phyloP scores from a whole-genome alignment of 1,140 invertebrate species.

The Megalopta genalis region DNA sequence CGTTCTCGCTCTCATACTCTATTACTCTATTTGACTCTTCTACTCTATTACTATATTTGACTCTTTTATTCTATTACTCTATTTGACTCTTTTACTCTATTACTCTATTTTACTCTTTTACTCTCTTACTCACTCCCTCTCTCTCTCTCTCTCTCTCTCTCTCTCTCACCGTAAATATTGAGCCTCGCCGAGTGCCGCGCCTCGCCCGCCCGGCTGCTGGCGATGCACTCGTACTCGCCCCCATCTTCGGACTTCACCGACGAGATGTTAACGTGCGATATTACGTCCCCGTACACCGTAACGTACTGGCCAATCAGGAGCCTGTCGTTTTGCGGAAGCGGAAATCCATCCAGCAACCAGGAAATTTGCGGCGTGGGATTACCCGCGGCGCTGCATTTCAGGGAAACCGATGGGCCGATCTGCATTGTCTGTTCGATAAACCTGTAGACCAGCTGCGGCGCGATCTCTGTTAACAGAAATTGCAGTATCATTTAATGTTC shows the following conservation, averaged over 20 bases:
- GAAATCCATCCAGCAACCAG: constrained; percentile 82
- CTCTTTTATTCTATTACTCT: too few species aligned
- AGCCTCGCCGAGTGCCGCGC: constrained; percentile 83
- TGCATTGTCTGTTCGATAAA: constrained; percentile 83
- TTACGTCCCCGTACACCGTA: constrained; percentile 85
- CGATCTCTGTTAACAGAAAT: constrained; percentile 80
- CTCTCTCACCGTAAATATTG: constrained; percentile 84
- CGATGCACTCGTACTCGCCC: constrained; percentile 86
- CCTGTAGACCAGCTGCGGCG: constrained; percentile 81
- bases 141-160: neutral
- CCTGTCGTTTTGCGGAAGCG: constrained; percentile 82
- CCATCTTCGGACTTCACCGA: constrained; percentile 86
- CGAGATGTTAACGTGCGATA: constrained; percentile 88
- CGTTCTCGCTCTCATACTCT: too few species aligned
- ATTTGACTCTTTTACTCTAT: too few species aligned
- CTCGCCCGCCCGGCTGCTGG: constrained; percentile 84
- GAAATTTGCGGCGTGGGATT: constrained; percentile 84
- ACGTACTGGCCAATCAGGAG: constrained; percentile 85
- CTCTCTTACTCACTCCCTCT: too few species aligned
- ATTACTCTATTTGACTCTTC: too few species aligned
- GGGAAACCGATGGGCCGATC: constrained; percentile 82
- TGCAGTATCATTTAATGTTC: neutral
- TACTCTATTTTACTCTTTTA: too few species aligned
- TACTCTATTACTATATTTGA: too few species aligned
- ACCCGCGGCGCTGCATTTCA: constrained; percentile 84